Evolutionary conservation across 1,140 invertebrate genomes (phyloP).

Genomic region (Rhopalosiphum padi): DNA sequence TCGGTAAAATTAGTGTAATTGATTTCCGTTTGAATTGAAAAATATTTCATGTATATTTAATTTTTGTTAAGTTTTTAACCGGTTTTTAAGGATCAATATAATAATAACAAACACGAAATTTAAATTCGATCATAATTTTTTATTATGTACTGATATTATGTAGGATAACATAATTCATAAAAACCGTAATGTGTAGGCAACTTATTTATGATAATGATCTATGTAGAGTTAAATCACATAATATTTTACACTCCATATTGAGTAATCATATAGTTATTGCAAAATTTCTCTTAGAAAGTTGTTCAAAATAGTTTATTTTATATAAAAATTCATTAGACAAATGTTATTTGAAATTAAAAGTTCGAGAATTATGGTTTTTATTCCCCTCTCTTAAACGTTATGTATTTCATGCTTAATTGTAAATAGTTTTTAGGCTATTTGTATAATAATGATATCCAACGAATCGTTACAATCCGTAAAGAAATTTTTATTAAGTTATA

Average conservation of each 20-base stretch:
- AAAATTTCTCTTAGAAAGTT: slow-evolving; percentile 47
- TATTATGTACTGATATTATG: slow-evolving; percentile 3
- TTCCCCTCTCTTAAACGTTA: not conserved
- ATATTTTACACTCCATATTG: slow-evolving; percentile 37
- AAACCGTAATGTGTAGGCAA: slow-evolving; percentile 26
- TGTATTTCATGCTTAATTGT: not conserved
- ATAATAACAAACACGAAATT: not conserved
- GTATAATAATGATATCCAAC: not conserved
- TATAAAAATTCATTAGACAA: slow-evolving; percentile 13
- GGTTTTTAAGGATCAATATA: not conserved
- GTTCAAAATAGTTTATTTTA: slow-evolving; percentile 23
- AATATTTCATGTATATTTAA: not conserved
- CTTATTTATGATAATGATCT: slow-evolving; percentile 34
- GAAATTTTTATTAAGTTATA: not conserved
- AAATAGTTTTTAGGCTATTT: not conserved
- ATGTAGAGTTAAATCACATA: slow-evolving; percentile 37
- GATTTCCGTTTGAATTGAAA: not conserved
- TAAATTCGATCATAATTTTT: not conserved
- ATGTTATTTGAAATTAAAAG: not conserved
- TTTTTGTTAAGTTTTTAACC: not conserved
- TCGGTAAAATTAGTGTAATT: not conserved
- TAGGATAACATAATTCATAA: slow-evolving; percentile 3
- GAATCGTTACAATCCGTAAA: not conserved
- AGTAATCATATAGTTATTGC: slow-evolving; percentile 42
- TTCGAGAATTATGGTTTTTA: not conserved